Evolutionary conservation across 1,140 invertebrate genomes (phyloP), one percentile per base, ranked within the genome.

Genomic region (Hylaeus anthracinus): DNA sequence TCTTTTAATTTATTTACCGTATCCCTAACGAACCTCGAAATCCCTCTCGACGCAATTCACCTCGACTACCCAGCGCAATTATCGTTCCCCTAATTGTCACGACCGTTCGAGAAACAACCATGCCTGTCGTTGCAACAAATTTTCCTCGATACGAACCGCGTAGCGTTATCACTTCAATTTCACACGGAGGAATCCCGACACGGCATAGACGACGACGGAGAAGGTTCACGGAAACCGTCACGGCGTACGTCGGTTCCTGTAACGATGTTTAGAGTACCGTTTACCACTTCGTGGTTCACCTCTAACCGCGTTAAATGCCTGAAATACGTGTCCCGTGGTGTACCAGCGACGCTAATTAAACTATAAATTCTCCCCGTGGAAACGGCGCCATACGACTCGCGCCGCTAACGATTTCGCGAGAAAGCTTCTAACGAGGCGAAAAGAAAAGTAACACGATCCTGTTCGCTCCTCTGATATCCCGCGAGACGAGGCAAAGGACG

Each of bases 341-440:
- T 45, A 26, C 41, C 70, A 3, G 43, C 53, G 51, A 48, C 61
- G 77, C 77, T 79, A 79, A 79, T 79, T 79, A 79, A 79, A 79
- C 77, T 73, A 79, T 79, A 79, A 79, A 79, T 79, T 79, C 61
- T 65, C 12, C 51, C 15, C 73, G 70, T 71, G 77, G 77, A 79
- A 79, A 79, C 77, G 71, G 37, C 56, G 56, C 45, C 15, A 67
- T 64, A 66, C 51, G 61, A 48, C 77, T 73, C n/a, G 61, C 55
- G 26, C 55, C 45, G 70, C 39, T 79, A 79, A 79, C 77, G 77
- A 79, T 79, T 79, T 41, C 77, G 71, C 77, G 77, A 56, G 77
- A 73, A 79, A 72, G 37, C 60, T 66, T 65, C 61, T 79, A 79
- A 79, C 70, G 61, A 79, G 77, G 53, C 45, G 77, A 79, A 71